These are phyloP conservation scores for Lampris megalopsis DNA, from an alignment of 2,113 vertebrate species.

Conservation along the genomic window DNA sequence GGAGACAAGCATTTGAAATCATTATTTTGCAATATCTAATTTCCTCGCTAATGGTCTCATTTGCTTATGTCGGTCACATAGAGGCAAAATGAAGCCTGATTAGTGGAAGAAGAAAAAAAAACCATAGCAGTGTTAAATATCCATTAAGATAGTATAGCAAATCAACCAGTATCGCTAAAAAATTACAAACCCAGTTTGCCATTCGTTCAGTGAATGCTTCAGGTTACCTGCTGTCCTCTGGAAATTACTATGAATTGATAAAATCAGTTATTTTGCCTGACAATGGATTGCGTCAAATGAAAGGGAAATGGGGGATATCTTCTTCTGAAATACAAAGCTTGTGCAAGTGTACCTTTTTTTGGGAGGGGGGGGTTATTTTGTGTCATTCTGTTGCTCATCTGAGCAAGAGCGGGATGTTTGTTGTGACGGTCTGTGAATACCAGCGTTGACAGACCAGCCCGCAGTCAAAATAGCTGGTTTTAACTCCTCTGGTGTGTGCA, in stretches of 20 bases:
- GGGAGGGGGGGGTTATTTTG: constrained; percentile 21
- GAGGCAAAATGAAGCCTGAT: too few relatives aligned
- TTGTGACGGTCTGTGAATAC: constrained; percentile 54
- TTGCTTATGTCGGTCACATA: too few relatives aligned
- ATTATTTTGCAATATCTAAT: too few relatives aligned
- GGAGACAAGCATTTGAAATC: too few relatives aligned
- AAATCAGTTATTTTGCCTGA: neutral
- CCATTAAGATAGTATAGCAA: neutral
- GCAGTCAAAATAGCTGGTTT: constrained; percentile 41
- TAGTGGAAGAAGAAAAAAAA: too few relatives aligned
- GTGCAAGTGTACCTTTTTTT: too few relatives aligned
- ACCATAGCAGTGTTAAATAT: neutral
- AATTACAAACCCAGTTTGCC: too few relatives aligned
- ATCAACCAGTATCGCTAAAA: too few relatives aligned
- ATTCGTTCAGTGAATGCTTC: too few relatives aligned
- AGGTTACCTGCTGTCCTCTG: too few relatives aligned
- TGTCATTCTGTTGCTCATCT: constrained; percentile 27
- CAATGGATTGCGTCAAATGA: constrained; percentile 20
- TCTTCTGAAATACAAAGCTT: too few relatives aligned
- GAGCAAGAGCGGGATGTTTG: constrained; percentile 55
- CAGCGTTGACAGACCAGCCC: constrained; percentile 41
- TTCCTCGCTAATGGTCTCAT: too few relatives aligned
- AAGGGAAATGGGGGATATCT: constrained; percentile 43
- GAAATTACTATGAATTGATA: constrained; percentile 5
- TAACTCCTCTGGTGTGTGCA: constrained; percentile 37